Conservation (phyloP, 1,140 invertebrate species). For the Nasonia longicornis region DNA sequence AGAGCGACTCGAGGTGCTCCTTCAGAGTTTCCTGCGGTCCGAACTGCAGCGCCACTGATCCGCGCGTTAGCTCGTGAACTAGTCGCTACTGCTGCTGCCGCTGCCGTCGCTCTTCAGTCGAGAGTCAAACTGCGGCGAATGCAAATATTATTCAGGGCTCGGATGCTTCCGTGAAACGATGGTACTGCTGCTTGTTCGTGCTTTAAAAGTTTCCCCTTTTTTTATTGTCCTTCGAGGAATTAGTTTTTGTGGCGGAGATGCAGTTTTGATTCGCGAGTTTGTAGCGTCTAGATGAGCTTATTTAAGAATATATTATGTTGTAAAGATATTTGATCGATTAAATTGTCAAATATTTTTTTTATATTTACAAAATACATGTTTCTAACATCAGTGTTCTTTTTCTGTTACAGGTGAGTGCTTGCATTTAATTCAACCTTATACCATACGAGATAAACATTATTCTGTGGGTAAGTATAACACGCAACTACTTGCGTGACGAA, state of each 20-base stretch:
- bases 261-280: no score
- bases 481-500: neutral
- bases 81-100: conserved; percentile 35
- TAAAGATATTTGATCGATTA: no score
- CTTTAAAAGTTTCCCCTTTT: neutral
- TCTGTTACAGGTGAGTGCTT: no score
- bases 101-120: neutral
- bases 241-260: neutral
- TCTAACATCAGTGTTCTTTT: no score
- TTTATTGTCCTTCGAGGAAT: neutral
- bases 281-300: no score
- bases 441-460: no score
- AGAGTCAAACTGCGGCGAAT: conserved; percentile 17
- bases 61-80: conserved; percentile 38
- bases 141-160: conserved; percentile 41
- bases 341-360: no score
- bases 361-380: no score
- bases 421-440: no score
- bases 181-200: neutral
- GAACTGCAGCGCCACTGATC: conserved; percentile 18
- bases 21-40: conserved; percentile 21
- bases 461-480: neutral
- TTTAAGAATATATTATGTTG: no score
- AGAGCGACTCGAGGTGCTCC: conserved; percentile 9
- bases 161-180: conserved; percentile 18